These are phyloP conservation scores for Meteorus sp. DNA, from an alignment of 1,140 invertebrate genomes.

Conservation along the genomic window DNA sequence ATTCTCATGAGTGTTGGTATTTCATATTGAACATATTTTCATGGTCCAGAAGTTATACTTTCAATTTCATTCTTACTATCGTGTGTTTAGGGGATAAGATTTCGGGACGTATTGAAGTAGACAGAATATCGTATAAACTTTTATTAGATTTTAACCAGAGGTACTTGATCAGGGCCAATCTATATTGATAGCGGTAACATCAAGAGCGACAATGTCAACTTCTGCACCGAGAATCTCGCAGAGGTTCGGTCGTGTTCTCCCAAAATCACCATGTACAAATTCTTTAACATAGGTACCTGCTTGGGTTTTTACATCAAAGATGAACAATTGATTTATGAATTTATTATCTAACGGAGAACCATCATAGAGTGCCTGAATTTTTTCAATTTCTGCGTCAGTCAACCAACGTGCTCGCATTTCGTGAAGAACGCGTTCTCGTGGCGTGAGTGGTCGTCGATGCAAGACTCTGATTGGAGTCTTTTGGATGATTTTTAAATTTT, in stretches of 20 bases:
- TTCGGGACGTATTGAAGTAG: too few species aligned
- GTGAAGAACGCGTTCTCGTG: constrained; percentile 67
- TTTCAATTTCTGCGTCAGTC: constrained; percentile 34
- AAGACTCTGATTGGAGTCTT: constrained; percentile 84
- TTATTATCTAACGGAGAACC: constrained; percentile 2
- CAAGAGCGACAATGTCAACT: constrained; percentile 75
- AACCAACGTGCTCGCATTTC: constrained; percentile 60
- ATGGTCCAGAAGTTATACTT: too few species aligned
- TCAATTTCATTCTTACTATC: too few species aligned
- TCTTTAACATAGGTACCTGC: constrained; percentile 98
- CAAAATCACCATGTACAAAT: constrained; percentile 94
- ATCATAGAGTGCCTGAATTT: constrained; percentile 28
- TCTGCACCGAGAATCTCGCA: constrained; percentile 71
- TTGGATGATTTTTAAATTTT: constrained; percentile 67
- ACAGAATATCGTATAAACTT: too few species aligned
- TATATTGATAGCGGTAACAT: constrained; percentile 70
- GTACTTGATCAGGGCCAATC: constrained; percentile 69
- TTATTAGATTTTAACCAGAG: too few species aligned
- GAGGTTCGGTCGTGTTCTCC: constrained; percentile 78
- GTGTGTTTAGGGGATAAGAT: too few species aligned
- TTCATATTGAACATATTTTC: too few species aligned
- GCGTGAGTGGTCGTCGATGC: constrained; percentile 75
- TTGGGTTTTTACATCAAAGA: constrained; percentile 77
- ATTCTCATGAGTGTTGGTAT: too few species aligned
- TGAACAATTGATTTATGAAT: constrained; percentile 58